These are phyloP conservation scores for Mesocricetus auratus DNA, from an alignment of 2,113 vertebrate species.

Conservation along the genomic window DNA sequence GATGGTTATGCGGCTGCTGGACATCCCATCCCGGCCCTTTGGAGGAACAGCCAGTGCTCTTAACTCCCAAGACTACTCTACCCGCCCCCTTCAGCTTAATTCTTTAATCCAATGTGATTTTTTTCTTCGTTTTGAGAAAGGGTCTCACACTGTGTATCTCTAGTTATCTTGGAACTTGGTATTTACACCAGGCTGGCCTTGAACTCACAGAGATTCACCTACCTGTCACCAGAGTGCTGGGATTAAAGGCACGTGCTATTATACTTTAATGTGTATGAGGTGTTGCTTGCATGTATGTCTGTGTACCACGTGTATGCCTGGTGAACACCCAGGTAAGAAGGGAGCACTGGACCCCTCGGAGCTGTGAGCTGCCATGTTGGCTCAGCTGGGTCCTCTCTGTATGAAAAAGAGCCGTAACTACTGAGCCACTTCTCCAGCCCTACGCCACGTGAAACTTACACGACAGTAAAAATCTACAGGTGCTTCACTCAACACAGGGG, in stretches of 20 bases:
- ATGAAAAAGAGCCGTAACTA: no score
- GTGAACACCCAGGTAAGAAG: background rate
- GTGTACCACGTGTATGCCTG: background rate
- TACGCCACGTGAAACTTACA: background rate
- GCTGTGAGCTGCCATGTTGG: background rate
- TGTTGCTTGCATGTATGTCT: background rate
- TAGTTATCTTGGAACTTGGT: background rate
- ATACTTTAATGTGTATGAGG: background rate
- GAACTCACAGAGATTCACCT: background rate
- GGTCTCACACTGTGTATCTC: background rate
- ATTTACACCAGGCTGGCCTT: background rate
- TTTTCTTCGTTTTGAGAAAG: background rate
- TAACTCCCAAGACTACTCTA: background rate
- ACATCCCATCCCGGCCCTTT: background rate
- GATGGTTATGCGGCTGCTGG: background rate
- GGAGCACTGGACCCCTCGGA: background rate
- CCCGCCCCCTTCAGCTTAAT: background rate
- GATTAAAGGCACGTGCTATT: background rate
- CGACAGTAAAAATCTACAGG: background rate
- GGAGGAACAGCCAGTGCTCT: background rate
- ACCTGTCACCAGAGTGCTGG: background rate
- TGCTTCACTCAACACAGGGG: background rate
- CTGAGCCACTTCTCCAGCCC: background rate
- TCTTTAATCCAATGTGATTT: background rate
- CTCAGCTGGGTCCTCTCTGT: background rate